Conservation (phyloP, 2,797 vertebrate species). For the Vultur gryphus region DNA sequence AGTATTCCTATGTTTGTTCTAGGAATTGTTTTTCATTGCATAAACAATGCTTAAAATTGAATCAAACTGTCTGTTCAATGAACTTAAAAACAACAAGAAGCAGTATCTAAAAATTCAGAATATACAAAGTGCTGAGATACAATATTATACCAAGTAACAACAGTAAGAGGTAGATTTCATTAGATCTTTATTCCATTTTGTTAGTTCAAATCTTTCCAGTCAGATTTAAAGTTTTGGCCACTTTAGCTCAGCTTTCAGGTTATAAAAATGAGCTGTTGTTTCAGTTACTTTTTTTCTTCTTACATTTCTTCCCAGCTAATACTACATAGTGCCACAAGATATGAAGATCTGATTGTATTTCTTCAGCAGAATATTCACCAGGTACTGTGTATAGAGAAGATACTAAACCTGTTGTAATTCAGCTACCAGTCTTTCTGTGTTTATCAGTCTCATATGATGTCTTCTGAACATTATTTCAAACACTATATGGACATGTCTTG, state of each 20-base stretch:
- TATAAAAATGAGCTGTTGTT: background rate
- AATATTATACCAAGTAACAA: background rate
- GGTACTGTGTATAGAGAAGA: constrained; percentile 50
- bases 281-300: background rate
- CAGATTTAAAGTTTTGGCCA: background rate
- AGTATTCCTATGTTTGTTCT: background rate
- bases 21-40: background rate
- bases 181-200: background rate
- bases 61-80: background rate
- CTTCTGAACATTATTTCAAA: background rate
- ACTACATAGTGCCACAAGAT: constrained; percentile 60
- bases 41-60: background rate
- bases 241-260: background rate
- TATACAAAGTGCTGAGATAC: accelerated
- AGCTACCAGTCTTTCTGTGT: background rate
- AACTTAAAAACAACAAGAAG: background rate
- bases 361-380: constrained; percentile 74
- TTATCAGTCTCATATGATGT: background rate
- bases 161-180: background rate
- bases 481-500: accelerated
- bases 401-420: background rate
- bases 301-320: constrained; percentile 60
- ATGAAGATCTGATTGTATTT: constrained; percentile 71
- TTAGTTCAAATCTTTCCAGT: background rate
- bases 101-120: background rate